Evolutionary conservation across 2,797 vertebrate species (phyloP).

Genomic region (Decapterus maruadsi): DNA sequence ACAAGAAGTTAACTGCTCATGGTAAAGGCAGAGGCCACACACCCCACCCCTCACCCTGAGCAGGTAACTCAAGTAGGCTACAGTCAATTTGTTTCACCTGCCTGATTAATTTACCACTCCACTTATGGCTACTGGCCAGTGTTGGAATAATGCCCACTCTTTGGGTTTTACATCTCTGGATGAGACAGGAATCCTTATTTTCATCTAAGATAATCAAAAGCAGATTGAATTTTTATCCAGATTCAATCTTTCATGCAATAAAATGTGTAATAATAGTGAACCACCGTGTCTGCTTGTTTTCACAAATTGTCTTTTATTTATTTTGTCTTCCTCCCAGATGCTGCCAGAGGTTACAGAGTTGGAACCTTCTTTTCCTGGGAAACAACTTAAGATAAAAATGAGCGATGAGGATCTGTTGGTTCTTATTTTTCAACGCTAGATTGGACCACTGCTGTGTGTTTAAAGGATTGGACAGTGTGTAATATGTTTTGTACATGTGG

Average conservation of each 20-base stretch:
- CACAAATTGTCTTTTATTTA: constrained; percentile 16
- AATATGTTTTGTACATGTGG: constrained; percentile 31
- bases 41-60: neutral
- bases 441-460: constrained; percentile 19
- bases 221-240: constrained; percentile 9
- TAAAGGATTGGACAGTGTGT: constrained; percentile 31
- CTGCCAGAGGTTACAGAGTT: constrained; percentile 21
- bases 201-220: constrained; percentile 21
- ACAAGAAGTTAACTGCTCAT: constrained; percentile 43
- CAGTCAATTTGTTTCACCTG: constrained; percentile 36
- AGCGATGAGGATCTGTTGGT: constrained; percentile 15
- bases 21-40: neutral
- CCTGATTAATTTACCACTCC: constrained; percentile 19
- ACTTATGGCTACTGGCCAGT: constrained; percentile 17
- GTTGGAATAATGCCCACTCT: constrained; percentile 20
- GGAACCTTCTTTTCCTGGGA: constrained; percentile 29
- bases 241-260: constrained; percentile 9
- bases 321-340: constrained; percentile 31
- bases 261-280: constrained; percentile 17
- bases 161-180: neutral
- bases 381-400: constrained; percentile 13
- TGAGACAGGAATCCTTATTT: constrained; percentile 6
- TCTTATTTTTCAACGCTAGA: constrained; percentile 7
- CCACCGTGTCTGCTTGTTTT: constrained; percentile 13
- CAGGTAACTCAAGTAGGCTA: neutral